Evolutionary conservation across 2,113 vertebrate genomes (phyloP).

Genomic region (Nymphicus hollandicus): DNA sequence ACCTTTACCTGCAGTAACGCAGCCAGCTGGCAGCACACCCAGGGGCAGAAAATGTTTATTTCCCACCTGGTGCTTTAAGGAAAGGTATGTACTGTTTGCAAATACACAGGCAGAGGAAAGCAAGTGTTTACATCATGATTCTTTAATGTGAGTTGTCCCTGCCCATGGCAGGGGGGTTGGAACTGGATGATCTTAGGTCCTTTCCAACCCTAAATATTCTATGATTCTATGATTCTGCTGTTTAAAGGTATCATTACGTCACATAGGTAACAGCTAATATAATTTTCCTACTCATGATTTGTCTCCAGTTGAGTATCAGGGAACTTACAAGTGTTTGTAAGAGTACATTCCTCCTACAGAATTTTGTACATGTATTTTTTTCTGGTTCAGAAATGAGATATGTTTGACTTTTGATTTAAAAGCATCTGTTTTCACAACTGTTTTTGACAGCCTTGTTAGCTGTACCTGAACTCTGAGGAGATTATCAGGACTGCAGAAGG

Average conservation of each 20-base stretch:
- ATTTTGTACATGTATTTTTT: neutral
- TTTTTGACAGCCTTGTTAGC: neutral
- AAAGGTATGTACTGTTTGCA: neutral
- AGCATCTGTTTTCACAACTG: neutral
- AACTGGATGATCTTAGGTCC: too few relatives aligned
- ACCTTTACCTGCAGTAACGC: neutral
- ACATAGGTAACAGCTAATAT: neutral
- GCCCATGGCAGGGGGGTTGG: too few relatives aligned
- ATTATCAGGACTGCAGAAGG: neutral
- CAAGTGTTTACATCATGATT: neutral
- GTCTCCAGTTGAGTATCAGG: neutral
- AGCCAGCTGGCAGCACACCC: neutral
- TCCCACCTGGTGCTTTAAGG: neutral
- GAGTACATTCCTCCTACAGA: neutral
- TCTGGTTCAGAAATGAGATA: neutral
- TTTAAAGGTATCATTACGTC: neutral
- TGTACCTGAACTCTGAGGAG: neutral
- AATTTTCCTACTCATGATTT: neutral
- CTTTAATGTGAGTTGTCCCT: too few relatives aligned
- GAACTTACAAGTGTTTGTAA: neutral
- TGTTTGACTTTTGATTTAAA: neutral
- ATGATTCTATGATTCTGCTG: neutral
- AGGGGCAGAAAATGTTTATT: neutral
- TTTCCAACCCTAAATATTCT: too few relatives aligned
- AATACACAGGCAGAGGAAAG: neutral